Percentiles rank a stretch among this genome's conserved stretches.
Conservation (phyloP, 2,113 vertebrate genomes). For the Eidolon helvum region DNA sequence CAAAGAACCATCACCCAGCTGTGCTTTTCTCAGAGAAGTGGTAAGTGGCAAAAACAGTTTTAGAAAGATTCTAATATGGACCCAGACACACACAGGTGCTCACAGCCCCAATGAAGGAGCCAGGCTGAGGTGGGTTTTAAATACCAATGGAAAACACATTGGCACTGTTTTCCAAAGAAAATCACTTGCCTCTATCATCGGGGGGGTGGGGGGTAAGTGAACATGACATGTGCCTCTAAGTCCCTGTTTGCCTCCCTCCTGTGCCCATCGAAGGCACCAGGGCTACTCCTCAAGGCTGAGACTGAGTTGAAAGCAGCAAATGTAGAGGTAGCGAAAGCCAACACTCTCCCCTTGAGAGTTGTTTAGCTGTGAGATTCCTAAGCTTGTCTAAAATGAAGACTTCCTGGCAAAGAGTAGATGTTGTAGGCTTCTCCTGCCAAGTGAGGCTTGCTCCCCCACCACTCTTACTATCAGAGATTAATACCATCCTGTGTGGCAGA, state of each 20-base stretch:
- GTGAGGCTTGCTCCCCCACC: not conserved
- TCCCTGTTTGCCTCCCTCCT: too few relatives aligned
- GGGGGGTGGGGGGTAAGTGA: not conserved
- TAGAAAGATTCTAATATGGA: not conserved
- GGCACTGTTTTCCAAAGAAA: not conserved
- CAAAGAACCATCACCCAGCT: not conserved
- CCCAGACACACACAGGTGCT: not conserved
- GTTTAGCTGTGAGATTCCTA: not conserved
- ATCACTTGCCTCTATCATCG: not conserved
- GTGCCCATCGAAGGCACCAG: accelerated
- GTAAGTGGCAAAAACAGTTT: not conserved
- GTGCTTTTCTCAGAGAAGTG: not conserved
- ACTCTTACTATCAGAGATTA: not conserved
- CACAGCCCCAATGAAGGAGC: accelerated
- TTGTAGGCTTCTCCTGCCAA: not conserved
- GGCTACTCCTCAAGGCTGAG: not conserved
- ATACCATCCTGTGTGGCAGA: not conserved
- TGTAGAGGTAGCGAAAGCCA: accelerated
- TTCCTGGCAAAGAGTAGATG: not conserved
- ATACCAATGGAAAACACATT: accelerated
- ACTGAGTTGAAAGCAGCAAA: accelerated
- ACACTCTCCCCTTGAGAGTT: too few relatives aligned
- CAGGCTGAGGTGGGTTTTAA: not conserved
- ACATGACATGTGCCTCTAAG: accelerated
- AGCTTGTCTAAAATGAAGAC: not conserved